Base-by-base conservation (phyloP, 2,797 vertebrate species). In the Borostomias antarcticus region DNA sequence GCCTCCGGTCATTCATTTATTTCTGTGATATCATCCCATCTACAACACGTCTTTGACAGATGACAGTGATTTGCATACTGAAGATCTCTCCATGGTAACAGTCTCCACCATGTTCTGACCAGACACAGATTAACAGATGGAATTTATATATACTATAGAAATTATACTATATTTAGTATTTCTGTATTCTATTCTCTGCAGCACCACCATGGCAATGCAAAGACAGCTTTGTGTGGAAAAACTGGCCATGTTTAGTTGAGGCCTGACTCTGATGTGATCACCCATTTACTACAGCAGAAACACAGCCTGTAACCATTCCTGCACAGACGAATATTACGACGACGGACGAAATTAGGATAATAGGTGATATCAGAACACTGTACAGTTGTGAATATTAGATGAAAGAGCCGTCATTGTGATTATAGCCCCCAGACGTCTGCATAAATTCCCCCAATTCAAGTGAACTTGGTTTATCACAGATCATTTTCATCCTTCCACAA, bases 1-100 rank as follows among this genome's bases (percentile, higher is more conserved):
- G 5, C 50, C 11, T 11, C 23, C 19, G 13, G 4, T 47, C 35
- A 1, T 13, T 7, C 4, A 32, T 67, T 53, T 17, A 52, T 60
- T 70, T 32, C 6, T 1, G 2, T 33, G 62, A 3, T 57, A 60
- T 62, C 51, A 28, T 53, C 11, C 4, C 1, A 9, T 67, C 6
- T 15, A 19, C 23, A 50, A 50, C 7, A 63, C 56, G 59, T 73
- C 58, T 68, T 13, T 37, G 62, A 61, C 75, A 78, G 61, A 77
- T 81, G 72, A 81, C 66, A 29, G 51, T 45, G 48, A 71, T 83
- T 83, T 35, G 26, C 59, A 61, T 32, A 61, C 26, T 48, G 59
- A 28, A 61, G 43, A 61, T 32, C 59, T 72, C 74, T 40, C 77
- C 73, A 76, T 77, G 81, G 78, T 76, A 78, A 85, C 74, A 56